Conservation (phyloP, 2,797 vertebrate species). For the Phaenicophaeus curvirostris region DNA sequence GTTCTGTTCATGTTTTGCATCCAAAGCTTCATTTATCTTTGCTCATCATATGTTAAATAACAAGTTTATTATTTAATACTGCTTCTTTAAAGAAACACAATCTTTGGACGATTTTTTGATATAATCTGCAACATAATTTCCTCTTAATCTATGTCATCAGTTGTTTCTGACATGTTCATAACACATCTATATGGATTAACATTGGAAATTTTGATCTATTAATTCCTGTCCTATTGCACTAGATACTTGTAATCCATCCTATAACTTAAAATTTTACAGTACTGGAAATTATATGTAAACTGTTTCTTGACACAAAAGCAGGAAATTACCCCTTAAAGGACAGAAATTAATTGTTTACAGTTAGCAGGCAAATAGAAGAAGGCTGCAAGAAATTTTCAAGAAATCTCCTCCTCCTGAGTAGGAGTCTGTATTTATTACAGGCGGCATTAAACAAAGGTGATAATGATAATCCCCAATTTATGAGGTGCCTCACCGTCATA, state of each 20-base stretch:
- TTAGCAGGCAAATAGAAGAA: background rate
- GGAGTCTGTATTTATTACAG: background rate
- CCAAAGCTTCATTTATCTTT: background rate
- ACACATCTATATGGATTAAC: background rate
- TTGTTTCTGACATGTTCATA: background rate
- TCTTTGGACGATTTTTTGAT: background rate
- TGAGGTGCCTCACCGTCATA: background rate
- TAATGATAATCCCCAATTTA: background rate
- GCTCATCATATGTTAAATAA: background rate
- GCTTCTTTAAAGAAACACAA: background rate
- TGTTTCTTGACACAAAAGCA: background rate
- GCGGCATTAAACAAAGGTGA: background rate
- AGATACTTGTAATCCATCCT: background rate
- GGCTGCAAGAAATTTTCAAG: background rate
- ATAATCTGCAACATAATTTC: background rate
- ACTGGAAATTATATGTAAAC: background rate
- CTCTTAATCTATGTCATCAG: background rate
- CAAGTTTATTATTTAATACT: background rate
- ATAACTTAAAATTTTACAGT: background rate
- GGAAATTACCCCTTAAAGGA: conserved; percentile 9
- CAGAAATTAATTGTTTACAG: conserved; percentile 26
- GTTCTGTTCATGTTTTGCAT: background rate
- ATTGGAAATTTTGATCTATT: background rate
- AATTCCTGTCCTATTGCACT: background rate
- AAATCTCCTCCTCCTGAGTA: background rate